Evolutionary conservation across 2,888 invertebrate species (phyloP).

Genomic region (Chesias legatella): DNA sequence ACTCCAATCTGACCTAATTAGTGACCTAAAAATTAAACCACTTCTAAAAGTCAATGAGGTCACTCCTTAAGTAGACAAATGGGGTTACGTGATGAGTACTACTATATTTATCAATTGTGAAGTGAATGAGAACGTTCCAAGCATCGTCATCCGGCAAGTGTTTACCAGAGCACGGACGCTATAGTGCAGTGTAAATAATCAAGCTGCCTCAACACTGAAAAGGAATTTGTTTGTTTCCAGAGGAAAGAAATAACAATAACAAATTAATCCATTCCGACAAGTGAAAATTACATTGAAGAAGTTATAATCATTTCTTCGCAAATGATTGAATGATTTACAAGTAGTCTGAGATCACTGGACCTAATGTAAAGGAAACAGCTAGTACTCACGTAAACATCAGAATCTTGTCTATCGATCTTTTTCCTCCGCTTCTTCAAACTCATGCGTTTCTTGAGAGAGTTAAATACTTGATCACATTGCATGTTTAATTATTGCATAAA

Average conservation of each 20-base stretch:
- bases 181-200: constrained; percentile 59
- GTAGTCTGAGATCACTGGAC: background rate
- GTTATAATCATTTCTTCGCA: no score
- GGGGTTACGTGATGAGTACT: constrained; percentile 32
- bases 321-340: no score
- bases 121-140: constrained; percentile 32
- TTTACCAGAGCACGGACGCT: constrained; percentile 59
- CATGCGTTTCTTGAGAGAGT: constrained; percentile 44
- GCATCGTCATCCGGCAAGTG: constrained; percentile 55
- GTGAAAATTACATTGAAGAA: background rate
- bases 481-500: constrained; percentile 9
- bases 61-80: constrained; percentile 24
- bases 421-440: constrained; percentile 49
- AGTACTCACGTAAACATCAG: constrained; percentile 30
- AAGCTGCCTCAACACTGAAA: constrained; percentile 44
- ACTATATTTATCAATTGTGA: constrained; percentile 25
- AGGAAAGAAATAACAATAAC: constrained; percentile 34
- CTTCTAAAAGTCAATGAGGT: constrained; percentile 22
- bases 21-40: constrained; percentile 12
- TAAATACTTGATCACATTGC: constrained; percentile 40
- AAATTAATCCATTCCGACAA: constrained; percentile 17
- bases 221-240: constrained; percentile 67
- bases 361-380: background rate
- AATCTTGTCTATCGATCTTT: constrained; percentile 26
- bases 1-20: constrained; percentile 1